A percentile compares a stretch with the other conserved stretches of the same genome.
Evolutionary conservation across 2,797 vertebrate species (phyloP).

Genomic region (Enteromius anoplus): DNA sequence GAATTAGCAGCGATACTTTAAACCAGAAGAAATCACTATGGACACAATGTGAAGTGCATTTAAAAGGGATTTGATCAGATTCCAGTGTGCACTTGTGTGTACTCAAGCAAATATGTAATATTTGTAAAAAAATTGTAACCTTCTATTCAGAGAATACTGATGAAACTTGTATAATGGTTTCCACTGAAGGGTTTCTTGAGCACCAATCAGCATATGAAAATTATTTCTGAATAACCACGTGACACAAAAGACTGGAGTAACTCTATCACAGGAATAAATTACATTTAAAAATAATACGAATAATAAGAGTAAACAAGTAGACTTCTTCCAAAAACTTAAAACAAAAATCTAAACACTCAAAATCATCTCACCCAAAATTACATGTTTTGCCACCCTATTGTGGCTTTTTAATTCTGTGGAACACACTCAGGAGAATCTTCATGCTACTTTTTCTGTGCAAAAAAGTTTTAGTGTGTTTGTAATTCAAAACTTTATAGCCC

Average conservation of each 20-base stretch:
- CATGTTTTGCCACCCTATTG: neutral
- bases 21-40: slow-evolving; percentile 1
- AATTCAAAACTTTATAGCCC: neutral
- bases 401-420: neutral
- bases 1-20: slow-evolving; percentile 19
- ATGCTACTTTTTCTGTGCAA: neutral
- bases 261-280: neutral
- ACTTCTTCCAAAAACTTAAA: neutral
- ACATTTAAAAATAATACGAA: neutral
- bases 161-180: neutral
- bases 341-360: neutral
- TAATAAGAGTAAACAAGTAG: neutral
- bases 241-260: neutral
- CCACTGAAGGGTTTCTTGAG: neutral
- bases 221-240: neutral
- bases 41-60: neutral
- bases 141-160: neutral
- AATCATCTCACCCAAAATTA: neutral
- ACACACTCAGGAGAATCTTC: neutral
- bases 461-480: neutral
- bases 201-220: neutral
- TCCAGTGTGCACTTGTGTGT: neutral
- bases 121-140: neutral
- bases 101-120: neutral
- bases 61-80: neutral